Base-by-base conservation (phyloP, 2,797 vertebrate species). In the Protosalanx chinensis region DNA sequence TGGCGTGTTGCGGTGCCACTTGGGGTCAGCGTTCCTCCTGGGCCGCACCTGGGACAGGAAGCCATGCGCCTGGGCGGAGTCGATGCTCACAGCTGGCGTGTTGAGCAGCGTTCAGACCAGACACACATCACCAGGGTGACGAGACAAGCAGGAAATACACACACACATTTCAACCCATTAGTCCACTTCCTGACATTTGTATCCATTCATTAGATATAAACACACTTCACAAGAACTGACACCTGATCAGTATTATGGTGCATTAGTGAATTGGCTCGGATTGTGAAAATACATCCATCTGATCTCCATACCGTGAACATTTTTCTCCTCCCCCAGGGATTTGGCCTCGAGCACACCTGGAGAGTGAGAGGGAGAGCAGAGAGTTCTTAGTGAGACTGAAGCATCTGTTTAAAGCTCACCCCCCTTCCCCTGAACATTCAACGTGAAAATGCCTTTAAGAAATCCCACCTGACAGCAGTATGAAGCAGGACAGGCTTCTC, bases 11-110 rank as follows among this genome's bases (percentile, higher is more conserved):
- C 77, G 66, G 78, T 91, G 83, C 93, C 92, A 93, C 74, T 90
- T 91, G 46, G 84, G 84, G 33, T 91, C 90, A 20, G 51, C n/a
- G 65, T 78, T 87, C 66, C 91, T 89, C 65, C 82, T 91, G 0
- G 79, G 79, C 12, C 90, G 87, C n/a, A 88, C 87, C 74, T 85
- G 84, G 16, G 83, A 77, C 79, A 93, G 77, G 81, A 93, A 93
- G 65, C 85, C 76, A 37, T 91, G 81, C 1, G 91, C 91, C 57
- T 84, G 72, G 64, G 80, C 58, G 32, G 88, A 72, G 12, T 75
- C 76, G 10, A 93, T 91, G 71, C 64, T 84, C 1, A 93, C 27
- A 1, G 59, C 51, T 23, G 41, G 41, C 12, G 41, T n/a, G 15
- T 56, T 16, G 16, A n/a, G 10, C 18, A 56, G 15, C 51, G 18